Percentiles rank a stretch among this genome's conserved stretches.
Conservation (phyloP, 2,797 vertebrate genomes). For the Macropodus opercularis region DNA sequence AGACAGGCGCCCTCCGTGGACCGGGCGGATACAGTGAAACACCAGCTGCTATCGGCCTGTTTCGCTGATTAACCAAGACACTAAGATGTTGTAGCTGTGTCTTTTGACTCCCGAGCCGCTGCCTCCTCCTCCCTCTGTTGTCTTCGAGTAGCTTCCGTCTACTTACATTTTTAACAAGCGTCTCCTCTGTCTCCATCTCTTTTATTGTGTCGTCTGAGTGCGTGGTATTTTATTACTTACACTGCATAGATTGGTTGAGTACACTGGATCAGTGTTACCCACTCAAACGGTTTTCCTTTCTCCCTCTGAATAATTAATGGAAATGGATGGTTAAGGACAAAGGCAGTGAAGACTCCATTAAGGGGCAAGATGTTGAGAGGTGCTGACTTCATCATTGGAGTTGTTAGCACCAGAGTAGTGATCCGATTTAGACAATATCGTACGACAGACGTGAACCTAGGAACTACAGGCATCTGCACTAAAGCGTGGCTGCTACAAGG, state of each 20-base stretch:
- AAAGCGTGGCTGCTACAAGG: conserved; percentile 8
- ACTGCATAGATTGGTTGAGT: conserved; percentile 82
- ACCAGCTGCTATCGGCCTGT: conserved; percentile 78
- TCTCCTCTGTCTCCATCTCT: conserved; percentile 81
- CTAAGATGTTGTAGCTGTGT: conserved; percentile 74
- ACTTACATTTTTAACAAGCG: conserved; percentile 83
- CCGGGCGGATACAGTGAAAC: conserved; percentile 61
- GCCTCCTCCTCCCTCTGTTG: conserved; percentile 67
- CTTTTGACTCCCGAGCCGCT: conserved; percentile 72
- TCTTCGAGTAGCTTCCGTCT: conserved; percentile 74
- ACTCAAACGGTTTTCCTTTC: conserved; percentile 83
- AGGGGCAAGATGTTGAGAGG: conserved; percentile 76
- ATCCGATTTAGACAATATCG: conserved; percentile 42
- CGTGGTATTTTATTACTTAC: conserved; percentile 82
- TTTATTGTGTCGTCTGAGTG: conserved; percentile 81
- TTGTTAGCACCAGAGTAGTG: conserved; percentile 64
- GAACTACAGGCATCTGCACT: conserved; percentile 20
- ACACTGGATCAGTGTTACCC: conserved; percentile 82
- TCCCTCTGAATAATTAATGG: conserved; percentile 79
- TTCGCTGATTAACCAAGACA: conserved; percentile 78
- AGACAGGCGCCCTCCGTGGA: conserved; percentile 74
- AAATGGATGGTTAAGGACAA: conserved; percentile 82
- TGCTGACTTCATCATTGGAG: conserved; percentile 79
- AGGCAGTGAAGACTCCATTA: conserved; percentile 80
- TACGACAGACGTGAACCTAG: not conserved